Conservation (phyloP, 2,113 vertebrate species). For the Seriola dumerili region DNA sequence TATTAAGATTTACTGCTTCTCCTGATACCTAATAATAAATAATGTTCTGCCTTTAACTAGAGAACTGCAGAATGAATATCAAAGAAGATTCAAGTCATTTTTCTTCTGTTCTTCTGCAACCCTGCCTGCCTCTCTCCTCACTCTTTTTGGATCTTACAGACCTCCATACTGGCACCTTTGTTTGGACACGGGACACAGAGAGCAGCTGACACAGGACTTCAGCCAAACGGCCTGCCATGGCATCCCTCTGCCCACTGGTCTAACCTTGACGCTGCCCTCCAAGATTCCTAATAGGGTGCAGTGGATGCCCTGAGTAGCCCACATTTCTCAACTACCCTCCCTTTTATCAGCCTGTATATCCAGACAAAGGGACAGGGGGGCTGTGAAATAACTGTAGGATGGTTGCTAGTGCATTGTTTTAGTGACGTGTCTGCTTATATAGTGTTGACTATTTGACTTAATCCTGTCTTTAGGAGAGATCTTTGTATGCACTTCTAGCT, state of each 20-base stretch:
- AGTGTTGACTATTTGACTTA: neutral
- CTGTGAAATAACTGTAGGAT: neutral
- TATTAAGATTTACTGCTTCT: neutral
- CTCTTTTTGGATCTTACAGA: constrained; percentile 9
- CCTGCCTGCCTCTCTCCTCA: neutral
- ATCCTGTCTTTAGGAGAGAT: no score
- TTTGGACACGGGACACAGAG: constrained; percentile 21
- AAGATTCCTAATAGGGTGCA: constrained; percentile 39
- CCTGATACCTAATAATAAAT: neutral
- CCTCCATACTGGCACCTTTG: constrained; percentile 8
- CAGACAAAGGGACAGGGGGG: neutral
- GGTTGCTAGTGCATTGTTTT: neutral
- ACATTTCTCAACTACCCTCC: constrained; percentile 38
- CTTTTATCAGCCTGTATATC: constrained; percentile 34
- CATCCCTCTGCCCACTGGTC: constrained; percentile 18
- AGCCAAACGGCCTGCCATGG: constrained; percentile 43
- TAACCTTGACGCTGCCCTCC: constrained; percentile 63
- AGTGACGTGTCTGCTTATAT: neutral
- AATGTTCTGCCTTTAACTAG: neutral
- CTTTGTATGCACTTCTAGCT: no score
- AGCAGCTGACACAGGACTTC: constrained; percentile 67
- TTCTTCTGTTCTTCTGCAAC: neutral
- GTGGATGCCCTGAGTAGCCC: neutral
- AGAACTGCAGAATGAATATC: neutral
- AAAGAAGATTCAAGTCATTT: neutral